These are phyloP conservation scores for Cryptoblepharus egeriae DNA, from an alignment of 2,797 vertebrate genomes.

Conservation along the genomic window DNA sequence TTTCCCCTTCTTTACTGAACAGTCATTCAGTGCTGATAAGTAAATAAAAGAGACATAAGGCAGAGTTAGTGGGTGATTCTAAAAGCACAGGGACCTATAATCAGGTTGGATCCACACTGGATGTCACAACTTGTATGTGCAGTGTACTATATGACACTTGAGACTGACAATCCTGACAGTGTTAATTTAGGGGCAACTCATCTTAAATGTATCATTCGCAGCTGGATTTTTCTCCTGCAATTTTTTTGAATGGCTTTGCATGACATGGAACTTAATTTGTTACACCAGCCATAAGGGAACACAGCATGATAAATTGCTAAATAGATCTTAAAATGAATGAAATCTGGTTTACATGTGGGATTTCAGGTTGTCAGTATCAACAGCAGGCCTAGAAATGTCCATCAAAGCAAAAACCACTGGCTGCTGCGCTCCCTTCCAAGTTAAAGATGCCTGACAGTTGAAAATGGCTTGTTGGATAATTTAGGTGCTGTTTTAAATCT, in stretches of 20 bases:
- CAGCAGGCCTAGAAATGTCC: not conserved
- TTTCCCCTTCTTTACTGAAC: no score
- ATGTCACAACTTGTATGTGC: not conserved
- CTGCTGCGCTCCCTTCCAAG: not conserved
- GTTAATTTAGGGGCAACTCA: not conserved
- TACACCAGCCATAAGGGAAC: not conserved
- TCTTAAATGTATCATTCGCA: not conserved
- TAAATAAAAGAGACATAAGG: no score
- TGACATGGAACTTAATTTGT: not conserved
- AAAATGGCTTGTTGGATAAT: constrained; percentile 6
- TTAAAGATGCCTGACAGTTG: not conserved
- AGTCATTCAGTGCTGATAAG: no score
- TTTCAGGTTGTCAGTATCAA: not conserved
- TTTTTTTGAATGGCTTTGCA: not conserved
- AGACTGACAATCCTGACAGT: not conserved
- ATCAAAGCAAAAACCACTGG: not conserved
- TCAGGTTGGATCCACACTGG: not conserved
- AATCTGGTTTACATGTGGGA: not conserved
- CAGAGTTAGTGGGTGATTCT: no score
- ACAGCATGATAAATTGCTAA: not conserved
- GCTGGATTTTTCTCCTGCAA: not conserved
- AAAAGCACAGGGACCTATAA: no score
- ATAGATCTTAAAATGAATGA: not conserved
- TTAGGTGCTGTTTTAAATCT: constrained; percentile 2
- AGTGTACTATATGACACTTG: not conserved